Percentiles rank a stretch among this genome's conserved stretches.
These are phyloP conservation scores for Rhopilema esculentum DNA, from an alignment of 30 jellyfish, hydroid and myxozoan genomes.

Conservation along the genomic window DNA sequence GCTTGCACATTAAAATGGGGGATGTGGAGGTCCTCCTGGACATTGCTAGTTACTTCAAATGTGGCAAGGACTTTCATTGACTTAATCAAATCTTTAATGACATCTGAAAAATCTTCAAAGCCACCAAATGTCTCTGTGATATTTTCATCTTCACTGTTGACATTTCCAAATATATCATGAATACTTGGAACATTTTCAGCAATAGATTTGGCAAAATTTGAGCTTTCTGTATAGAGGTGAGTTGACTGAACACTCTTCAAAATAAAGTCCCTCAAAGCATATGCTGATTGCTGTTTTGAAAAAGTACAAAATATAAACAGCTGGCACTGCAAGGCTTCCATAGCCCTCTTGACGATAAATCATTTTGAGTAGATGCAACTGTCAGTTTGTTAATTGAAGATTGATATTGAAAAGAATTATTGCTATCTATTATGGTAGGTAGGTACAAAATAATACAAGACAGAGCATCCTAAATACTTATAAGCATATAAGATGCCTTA, in stretches of 20 bases:
- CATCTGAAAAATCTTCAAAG: conserved; percentile 55
- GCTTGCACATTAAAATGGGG: conserved; percentile 39
- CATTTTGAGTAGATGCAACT: background rate
- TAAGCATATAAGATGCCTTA: too few relatives aligned
- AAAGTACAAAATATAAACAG: background rate
- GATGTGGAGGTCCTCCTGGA: conserved; percentile 31
- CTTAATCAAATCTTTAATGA: conserved; percentile 46
- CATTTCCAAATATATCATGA: background rate
- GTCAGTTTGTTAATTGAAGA: too few relatives aligned
- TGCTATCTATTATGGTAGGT: too few relatives aligned
- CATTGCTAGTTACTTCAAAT: conserved; percentile 20
- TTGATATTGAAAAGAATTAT: too few relatives aligned
- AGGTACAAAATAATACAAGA: too few relatives aligned
- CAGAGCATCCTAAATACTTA: background rate
- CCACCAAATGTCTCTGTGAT: conserved; percentile 15
- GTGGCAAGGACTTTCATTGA: conserved; percentile 37
- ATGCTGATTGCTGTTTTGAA: background rate
- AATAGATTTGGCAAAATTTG: conserved; percentile 3
- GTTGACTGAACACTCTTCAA: background rate
- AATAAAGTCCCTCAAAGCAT: background rate
- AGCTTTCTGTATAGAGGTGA: conserved; percentile 22
- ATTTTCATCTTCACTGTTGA: background rate
- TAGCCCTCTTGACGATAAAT: background rate
- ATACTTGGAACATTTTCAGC: conserved; percentile 6
- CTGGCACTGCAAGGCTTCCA: too few relatives aligned